These are phyloP conservation scores for Drosophila limbata DNA, from an alignment of 2,888 invertebrate species.

Conservation along the genomic window DNA sequence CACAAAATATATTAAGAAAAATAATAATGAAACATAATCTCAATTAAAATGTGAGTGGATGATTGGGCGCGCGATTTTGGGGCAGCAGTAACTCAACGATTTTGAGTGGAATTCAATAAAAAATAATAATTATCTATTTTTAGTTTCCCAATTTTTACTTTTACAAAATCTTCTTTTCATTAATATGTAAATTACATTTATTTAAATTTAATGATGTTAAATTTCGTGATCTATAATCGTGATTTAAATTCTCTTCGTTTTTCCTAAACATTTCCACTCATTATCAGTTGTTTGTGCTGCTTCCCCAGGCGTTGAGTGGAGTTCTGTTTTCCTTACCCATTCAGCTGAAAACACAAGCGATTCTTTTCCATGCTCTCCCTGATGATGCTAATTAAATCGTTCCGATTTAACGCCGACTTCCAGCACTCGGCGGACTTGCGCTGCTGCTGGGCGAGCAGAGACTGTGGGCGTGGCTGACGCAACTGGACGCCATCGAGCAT, in stretches of 20 bases:
- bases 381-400: conserved; percentile 94
- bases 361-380: conserved; percentile 97
- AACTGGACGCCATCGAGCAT: conserved; percentile 82
- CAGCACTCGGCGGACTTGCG: conserved; percentile 86
- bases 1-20: conserved; percentile 11
- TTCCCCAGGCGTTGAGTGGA: neutral
- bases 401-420: conserved; percentile 91
- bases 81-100: conserved; percentile 6
- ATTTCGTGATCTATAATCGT: neutral
- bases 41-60: conserved; percentile 12
- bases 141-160: no score
- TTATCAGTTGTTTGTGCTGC: conserved; percentile 3
- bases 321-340: conserved; percentile 87
- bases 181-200: neutral
- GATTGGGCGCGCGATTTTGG: neutral
- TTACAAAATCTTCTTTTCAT: neutral
- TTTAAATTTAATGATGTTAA: neutral
- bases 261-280: conserved; percentile 5
- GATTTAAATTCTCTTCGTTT: neutral
- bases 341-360: conserved; percentile 93
- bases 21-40: conserved; percentile 12
- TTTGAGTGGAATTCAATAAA: neutral
- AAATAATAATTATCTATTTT: neutral
- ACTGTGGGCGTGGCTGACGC: conserved; percentile 76
- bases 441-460: conserved; percentile 65